These are phyloP conservation scores for Spondyliosoma cantharus DNA, from an alignment of 2,797 vertebrate species.

Conservation along the genomic window DNA sequence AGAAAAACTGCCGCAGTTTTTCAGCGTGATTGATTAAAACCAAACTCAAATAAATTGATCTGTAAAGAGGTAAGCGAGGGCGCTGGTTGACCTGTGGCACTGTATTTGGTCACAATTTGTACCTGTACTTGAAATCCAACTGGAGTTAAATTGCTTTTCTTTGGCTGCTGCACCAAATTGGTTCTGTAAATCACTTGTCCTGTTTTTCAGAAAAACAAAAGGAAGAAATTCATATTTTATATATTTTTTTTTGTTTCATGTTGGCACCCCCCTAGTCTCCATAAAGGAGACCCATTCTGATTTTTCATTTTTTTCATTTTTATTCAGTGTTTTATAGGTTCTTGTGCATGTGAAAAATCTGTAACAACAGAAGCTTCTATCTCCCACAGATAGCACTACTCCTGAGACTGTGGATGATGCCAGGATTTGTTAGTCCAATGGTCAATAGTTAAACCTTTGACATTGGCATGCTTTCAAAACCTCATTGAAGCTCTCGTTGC, in stretches of 20 bases:
- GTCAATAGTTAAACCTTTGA: too few species aligned
- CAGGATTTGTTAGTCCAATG: too few species aligned
- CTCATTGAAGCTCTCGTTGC: too few species aligned
- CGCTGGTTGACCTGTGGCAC: neutral
- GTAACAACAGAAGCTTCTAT: too few species aligned
- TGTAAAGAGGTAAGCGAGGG: neutral
- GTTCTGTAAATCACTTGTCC: neutral
- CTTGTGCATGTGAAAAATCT: too few species aligned
- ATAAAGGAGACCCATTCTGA: too few species aligned
- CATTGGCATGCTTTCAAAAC: too few species aligned
- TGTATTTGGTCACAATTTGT: slow-evolving; percentile 4
- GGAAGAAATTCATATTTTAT: too few species aligned
- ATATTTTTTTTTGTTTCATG: neutral
- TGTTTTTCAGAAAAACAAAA: neutral
- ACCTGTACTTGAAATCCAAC: neutral
- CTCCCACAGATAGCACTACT: too few species aligned
- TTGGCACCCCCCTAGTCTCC: neutral
- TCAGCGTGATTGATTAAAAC: slow-evolving; percentile 13
- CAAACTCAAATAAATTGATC: neutral
- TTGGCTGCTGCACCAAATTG: neutral
- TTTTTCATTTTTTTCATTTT: too few species aligned
- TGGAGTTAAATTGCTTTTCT: neutral
- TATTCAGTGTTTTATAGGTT: too few species aligned
- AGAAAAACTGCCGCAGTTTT: neutral
- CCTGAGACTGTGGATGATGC: too few species aligned